Conservation (phyloP, 2,113 vertebrate genomes). For the Heterotilapia buettikoferi region DNA sequence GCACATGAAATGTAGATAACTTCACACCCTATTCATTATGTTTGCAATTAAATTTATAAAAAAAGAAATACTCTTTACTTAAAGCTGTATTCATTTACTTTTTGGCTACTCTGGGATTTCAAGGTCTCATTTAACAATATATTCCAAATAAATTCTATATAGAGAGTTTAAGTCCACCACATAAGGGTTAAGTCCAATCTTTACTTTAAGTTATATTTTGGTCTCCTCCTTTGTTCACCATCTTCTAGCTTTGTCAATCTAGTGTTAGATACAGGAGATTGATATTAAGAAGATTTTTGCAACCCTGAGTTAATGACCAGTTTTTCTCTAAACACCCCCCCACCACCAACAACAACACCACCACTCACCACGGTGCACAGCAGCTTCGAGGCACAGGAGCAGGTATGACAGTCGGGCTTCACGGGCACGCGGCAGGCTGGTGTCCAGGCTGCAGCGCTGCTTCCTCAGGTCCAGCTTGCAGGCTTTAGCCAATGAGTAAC, state of each 20-base stretch:
- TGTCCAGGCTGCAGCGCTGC: conserved; percentile 90
- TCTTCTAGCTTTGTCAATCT: background rate
- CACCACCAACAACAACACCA: background rate
- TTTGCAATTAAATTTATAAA: background rate
- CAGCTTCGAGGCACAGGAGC: conserved; percentile 90
- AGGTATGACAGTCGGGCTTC: conserved; percentile 96
- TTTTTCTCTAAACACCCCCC: background rate
- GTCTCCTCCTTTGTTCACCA: background rate
- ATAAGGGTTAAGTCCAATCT: background rate
- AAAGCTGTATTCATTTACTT: background rate
- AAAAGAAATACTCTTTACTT: background rate
- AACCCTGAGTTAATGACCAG: background rate
- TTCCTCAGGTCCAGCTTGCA: conserved; percentile 93
- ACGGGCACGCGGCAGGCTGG: conserved; percentile 86
- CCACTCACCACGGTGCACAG: conserved; percentile 85
- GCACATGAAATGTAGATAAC: background rate
- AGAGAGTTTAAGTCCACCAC: background rate
- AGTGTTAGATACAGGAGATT: background rate
- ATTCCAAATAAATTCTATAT: background rate
- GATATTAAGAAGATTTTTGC: background rate
- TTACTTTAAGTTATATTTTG: background rate
- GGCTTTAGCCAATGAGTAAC: conserved; percentile 93
- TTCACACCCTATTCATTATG: background rate
- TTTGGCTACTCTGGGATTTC: background rate
- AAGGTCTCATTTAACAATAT: background rate